Percentiles rank a stretch among this genome's conserved stretches.
Conservation (phyloP, 2,797 vertebrate species). For the Lutra lutra region DNA sequence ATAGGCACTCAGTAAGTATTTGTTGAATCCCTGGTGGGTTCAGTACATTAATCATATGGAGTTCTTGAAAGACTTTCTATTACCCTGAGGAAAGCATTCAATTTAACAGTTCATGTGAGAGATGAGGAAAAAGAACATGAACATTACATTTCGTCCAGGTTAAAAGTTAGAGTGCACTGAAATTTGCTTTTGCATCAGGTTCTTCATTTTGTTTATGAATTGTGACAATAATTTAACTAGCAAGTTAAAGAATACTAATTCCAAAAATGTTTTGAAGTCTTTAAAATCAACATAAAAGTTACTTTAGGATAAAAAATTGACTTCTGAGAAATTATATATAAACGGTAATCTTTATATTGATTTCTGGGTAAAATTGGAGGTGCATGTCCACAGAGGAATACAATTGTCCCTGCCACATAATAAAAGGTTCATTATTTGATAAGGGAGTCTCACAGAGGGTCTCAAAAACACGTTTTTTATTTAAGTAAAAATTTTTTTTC, state of each 20-base stretch:
- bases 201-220: conserved; percentile 52
- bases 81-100: neutral
- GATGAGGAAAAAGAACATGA: neutral
- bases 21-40: neutral
- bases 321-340: neutral
- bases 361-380: neutral
- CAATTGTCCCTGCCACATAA: neutral
- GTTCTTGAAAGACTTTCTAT: conserved; percentile 25
- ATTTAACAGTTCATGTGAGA: neutral
- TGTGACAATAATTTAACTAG: conserved; percentile 26
- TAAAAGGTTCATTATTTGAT: neutral
- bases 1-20: neutral
- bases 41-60: neutral
- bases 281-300: conserved; percentile 36
- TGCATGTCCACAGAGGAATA: neutral
- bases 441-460: neutral
- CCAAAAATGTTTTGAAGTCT: neutral
- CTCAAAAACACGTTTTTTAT: neutral
- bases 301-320: conserved; percentile 22
- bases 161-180: conserved; percentile 19
- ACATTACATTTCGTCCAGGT: neutral
- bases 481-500: neutral
- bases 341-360: conserved; percentile 29
- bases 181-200: neutral
- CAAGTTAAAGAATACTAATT: conserved; percentile 8